Percentiles rank a stretch among this genome's conserved stretches.
phyloP scores from a whole-genome alignment of 2,113 vertebrate species.

The Petroica traversi region DNA sequence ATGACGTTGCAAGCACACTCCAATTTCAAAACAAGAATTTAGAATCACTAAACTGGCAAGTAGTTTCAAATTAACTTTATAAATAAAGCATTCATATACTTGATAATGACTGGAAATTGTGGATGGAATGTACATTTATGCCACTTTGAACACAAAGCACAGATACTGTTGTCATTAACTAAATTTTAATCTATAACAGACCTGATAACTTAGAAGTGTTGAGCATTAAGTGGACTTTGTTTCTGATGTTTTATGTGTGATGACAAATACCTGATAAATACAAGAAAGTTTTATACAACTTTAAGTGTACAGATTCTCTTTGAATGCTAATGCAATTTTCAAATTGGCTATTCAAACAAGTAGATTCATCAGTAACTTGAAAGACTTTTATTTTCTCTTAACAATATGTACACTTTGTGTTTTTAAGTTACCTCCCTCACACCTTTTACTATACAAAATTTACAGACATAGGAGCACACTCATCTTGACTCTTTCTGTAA shows the following conservation, averaged over 20 bases:
- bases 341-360: not conserved
- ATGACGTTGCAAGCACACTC: not conserved
- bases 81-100: not conserved
- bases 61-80: not conserved
- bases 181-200: not conserved
- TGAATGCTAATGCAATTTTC: not conserved
- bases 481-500: constrained; percentile 6
- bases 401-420: not conserved
- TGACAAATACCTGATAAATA: not conserved
- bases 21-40: not conserved
- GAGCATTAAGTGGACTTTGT: not conserved
- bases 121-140: not conserved
- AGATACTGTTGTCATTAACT: not conserved
- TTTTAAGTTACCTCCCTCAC: not conserved
- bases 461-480: not conserved
- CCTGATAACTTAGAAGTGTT: not conserved
- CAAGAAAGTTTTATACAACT: not conserved
- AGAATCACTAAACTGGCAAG: not conserved
- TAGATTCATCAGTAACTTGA: not conserved
- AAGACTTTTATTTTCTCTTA: not conserved
- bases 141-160: not conserved
- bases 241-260: not conserved
- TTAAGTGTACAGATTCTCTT: not conserved
- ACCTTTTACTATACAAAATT: constrained; percentile 33
- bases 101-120: not conserved